Conservation (phyloP, 2,888 invertebrate species). For the Siphlonurus alternatus region DNA sequence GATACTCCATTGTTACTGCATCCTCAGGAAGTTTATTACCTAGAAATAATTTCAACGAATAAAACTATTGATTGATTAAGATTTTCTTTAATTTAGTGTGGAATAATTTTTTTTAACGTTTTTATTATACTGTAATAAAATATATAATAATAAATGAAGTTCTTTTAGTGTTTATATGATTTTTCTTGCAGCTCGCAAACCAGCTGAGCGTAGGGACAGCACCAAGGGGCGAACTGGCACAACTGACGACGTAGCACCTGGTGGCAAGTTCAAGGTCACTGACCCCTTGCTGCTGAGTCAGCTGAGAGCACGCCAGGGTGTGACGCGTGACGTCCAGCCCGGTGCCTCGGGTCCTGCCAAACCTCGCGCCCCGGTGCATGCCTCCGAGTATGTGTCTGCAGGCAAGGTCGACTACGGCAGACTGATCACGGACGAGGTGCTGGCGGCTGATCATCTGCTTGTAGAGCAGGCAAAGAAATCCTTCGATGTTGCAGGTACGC, state of each 20-base stretch:
- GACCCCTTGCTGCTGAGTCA: not conserved
- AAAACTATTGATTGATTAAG: too few relatives aligned
- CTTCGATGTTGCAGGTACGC: conserved; percentile 38
- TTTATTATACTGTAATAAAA: too few relatives aligned
- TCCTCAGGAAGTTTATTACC: too few relatives aligned
- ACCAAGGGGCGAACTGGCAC: not conserved
- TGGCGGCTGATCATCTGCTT: conserved; percentile 65
- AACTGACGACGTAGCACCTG: not conserved
- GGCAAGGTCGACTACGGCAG: conserved; percentile 65
- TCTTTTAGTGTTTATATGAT: not conserved
- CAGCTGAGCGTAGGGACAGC: conserved; percentile 18
- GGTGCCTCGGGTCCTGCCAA: not conserved
- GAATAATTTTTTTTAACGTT: too few relatives aligned
- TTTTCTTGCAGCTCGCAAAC: conserved; percentile 39
- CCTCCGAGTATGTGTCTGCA: conserved; percentile 44
- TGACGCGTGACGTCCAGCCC: not conserved
- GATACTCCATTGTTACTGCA: too few relatives aligned
- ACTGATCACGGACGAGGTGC: conserved; percentile 69
- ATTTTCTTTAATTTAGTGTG: too few relatives aligned
- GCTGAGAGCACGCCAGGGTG: not conserved
- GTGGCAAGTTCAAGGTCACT: not conserved
- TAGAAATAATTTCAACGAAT: too few relatives aligned
- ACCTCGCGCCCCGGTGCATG: conserved; percentile 18
- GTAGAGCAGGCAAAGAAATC: conserved; percentile 69
- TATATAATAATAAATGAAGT: too few relatives aligned